A percentile compares a stretch with the other conserved stretches of the same genome.
These are phyloP conservation scores for Myiozetetes cayanensis DNA, from an alignment of 2,113 vertebrate genomes.

Conservation along the genomic window DNA sequence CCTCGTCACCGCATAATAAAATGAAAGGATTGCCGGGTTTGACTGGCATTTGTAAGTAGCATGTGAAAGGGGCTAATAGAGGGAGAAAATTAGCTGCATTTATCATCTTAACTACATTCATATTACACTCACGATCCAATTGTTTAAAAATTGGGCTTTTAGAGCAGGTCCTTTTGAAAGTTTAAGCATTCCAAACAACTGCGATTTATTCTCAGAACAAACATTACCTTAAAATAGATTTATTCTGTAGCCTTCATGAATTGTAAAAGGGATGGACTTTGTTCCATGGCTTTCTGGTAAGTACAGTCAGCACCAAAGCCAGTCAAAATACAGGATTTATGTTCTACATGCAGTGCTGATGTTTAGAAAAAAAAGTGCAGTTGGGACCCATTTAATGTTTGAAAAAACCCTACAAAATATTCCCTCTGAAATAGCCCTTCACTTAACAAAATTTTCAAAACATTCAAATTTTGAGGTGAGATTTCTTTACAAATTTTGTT, in stretches of 20 bases:
- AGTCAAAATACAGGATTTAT: neutral
- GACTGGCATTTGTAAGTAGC: slow-evolving; percentile 73
- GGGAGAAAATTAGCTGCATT: slow-evolving; percentile 65
- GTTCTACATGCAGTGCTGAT: neutral
- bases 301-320: neutral
- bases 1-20: slow-evolving; percentile 70
- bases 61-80: slow-evolving; percentile 62
- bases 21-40: slow-evolving; percentile 53
- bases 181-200: slow-evolving; percentile 71
- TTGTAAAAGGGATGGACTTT: slow-evolving; percentile 8
- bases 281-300: neutral
- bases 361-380: neutral
- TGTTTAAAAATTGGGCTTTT: slow-evolving; percentile 75
- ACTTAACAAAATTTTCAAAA: neutral
- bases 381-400: neutral
- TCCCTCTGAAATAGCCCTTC: neutral
- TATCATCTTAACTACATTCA: slow-evolving; percentile 61
- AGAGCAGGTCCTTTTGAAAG: slow-evolving; percentile 69
- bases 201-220: slow-evolving; percentile 62
- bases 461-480: neutral
- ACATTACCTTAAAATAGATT: slow-evolving; percentile 57
- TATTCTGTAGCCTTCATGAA: neutral
- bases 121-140: slow-evolving; percentile 72
- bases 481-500: neutral
- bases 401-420: neutral